Evolutionary conservation across 2,113 vertebrate species (phyloP), one percentile per base, ranked within the genome.

Genomic region (Hystrix brachyura): DNA sequence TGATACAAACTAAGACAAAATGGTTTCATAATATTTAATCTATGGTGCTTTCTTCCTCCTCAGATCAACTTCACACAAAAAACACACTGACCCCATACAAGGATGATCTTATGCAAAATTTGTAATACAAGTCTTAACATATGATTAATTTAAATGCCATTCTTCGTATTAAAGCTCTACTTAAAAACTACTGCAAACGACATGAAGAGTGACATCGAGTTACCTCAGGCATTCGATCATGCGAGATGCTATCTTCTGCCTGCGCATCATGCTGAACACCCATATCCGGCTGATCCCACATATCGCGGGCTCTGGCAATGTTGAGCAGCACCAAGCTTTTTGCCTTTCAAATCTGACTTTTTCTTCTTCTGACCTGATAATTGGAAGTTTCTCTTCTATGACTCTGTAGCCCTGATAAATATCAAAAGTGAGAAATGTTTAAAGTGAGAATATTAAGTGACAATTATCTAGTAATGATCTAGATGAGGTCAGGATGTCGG

Each of bases 281-380:
- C 99, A 99, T 97, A 99, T 99, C 23, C 99, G 99, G 95, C 99
- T 99, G 97, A 99, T 99, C 32, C 99, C 99, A 65, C 99, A 99
- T 84, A 99, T 99, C 0, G 99, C 99, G 1, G 99, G 99, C 57
- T 99, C 99, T 13, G 99, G 99, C 15, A 98, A 98, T 0, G 99
- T 99, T 78, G 99, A 99, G 94, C 99, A 99, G 98, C 99, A 99
- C 99, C 99, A 99, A 0, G 99, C 99, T 88, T 99, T 99, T 96
- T 99, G 99, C 38, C 99, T 99, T 97, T 99, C 99, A 98, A 99
- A 99, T 98, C 99, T 99, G 81, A 99, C 98, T 97, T 99, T 99
- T 96, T 99, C 99, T 6, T 99, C 99, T 97, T 99, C 99, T 34
- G 99, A 99, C 48, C 96, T 98, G 72, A 98, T 98, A 95, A 99